Evolutionary conservation across 1,140 invertebrate species (phyloP).

Genomic region (Bombus superbus): DNA sequence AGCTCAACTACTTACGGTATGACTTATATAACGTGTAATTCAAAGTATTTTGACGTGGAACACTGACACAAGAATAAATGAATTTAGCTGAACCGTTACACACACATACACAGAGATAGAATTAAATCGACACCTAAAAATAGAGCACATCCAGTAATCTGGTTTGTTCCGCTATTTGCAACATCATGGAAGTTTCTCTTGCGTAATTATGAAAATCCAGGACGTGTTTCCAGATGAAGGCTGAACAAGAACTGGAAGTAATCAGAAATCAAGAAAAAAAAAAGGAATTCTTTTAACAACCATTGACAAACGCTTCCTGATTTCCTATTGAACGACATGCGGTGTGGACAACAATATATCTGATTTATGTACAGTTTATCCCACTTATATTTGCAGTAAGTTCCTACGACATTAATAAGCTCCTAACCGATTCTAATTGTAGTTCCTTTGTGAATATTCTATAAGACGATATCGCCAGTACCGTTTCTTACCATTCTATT

Average conservation of each 20-base stretch:
- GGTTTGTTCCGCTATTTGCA: background rate
- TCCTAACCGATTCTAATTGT: background rate
- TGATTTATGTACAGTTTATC: background rate
- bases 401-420: background rate
- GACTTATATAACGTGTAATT: background rate
- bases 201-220: constrained; percentile 19
- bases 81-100: background rate
- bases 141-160: background rate
- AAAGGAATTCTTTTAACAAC: background rate
- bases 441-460: background rate
- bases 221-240: background rate
- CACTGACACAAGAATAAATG: background rate
- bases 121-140: constrained; percentile 6
- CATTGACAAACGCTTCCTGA: background rate
- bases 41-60: background rate
- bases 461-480: background rate
- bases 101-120: background rate
- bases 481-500: background rate
- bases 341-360: too few relatives aligned
- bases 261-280: background rate
- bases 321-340: background rate
- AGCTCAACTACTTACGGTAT: background rate
- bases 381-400: background rate
- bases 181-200: background rate
- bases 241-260: background rate